Conservation (phyloP, 2,888 invertebrate species). For the Eilema caniola region DNA sequence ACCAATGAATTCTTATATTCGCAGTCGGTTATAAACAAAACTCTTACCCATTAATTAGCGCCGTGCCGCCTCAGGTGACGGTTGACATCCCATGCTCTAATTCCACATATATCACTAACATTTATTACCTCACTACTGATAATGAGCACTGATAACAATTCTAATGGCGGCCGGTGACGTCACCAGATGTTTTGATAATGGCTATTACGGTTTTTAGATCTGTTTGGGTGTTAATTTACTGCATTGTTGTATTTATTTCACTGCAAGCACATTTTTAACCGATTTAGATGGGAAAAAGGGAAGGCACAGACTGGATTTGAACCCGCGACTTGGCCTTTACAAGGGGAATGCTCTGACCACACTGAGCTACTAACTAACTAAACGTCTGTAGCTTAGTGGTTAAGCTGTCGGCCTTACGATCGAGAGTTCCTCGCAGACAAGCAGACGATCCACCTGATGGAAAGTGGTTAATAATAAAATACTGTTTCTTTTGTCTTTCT, state of each 20-base stretch:
- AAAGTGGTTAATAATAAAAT: no score
- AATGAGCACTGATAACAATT: constrained; percentile 39
- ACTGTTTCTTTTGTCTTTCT: no score
- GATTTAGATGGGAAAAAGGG: no score
- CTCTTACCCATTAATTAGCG: background rate
- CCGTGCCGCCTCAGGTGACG: background rate
- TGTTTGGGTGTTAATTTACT: background rate
- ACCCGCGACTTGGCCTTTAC: no score
- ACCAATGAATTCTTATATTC: background rate
- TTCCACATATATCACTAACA: constrained; percentile 22
- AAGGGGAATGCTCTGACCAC: no score
- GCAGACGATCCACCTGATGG: no score
- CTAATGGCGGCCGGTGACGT: constrained; percentile 40
- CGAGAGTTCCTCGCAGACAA: no score
- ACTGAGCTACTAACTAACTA: no score
- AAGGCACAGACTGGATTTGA: no score
- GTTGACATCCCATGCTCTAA: constrained; percentile 19
- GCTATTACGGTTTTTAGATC: background rate
- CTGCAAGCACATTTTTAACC: no score
- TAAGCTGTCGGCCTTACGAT: no score
- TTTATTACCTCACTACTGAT: constrained; percentile 41
- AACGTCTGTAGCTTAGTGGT: no score
- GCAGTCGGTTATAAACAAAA: constrained; percentile 10
- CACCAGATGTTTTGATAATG: constrained; percentile 42
- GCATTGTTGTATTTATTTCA: background rate